Evolutionary conservation across 2,113 vertebrate genomes (phyloP), one percentile per base, ranked within the genome.

Genomic region (Stigmatopora argus): DNA sequence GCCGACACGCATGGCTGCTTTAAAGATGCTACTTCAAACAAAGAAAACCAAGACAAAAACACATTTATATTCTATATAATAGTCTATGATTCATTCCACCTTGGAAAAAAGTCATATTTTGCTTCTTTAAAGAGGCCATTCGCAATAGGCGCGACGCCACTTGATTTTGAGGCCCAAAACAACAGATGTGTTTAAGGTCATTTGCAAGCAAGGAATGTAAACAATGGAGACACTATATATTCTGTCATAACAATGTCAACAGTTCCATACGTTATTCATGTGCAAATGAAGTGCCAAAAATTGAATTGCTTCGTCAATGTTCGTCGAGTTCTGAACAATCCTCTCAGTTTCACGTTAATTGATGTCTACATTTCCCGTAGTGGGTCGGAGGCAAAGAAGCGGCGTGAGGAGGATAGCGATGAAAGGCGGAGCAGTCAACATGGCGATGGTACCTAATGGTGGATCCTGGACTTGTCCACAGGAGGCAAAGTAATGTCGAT

Each of bases 391-490:
- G 8, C 81, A 91, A 18, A 89, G 17, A 19, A 86, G 1, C 0
- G 89, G 78, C 45, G 89, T 19, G 1, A 85, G 8, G 4, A 90
- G 47, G 0, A 85, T 87, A 52, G 17, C 0, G 2, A 89, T 41
- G 34, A 81, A 10, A 17, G 51, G 53, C 1, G 89, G 86, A 9
- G 73, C 41, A 18, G 79, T 75, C 9, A 91, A 59, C 69, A 86
- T 26, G 19, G 87, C 31, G 0, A 85, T 58, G 21, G 71, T 62
- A n/a, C 7, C 21, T 13, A 83, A 3, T 0, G 71, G 75, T 7
- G 90, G 89, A 67, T 91, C 85, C 0, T 35, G 65, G 58, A 78
- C 6, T 12, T n/a, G 53, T 38, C 58, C 62, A 70, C 91, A 91
- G 4, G 56, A 67, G 0, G 41, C 67, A 62, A 90, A 92, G 69